phyloP scores from a whole-genome alignment of 2,797 vertebrate genomes.

The Odontamblyopus lacepedii region DNA sequence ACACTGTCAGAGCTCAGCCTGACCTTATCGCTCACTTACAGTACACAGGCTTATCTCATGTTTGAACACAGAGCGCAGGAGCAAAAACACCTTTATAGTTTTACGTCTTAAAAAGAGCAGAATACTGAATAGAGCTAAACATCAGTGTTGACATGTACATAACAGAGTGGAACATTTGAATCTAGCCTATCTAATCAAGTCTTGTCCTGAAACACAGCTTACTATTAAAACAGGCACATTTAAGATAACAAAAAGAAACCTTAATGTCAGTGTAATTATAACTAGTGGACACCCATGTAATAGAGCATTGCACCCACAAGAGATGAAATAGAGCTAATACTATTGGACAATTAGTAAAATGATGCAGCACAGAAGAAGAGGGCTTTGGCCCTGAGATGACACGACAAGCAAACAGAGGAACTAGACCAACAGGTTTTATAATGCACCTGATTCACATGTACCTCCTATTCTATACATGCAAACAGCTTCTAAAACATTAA shows the following conservation, averaged over 20 bases:
- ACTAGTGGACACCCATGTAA: background rate
- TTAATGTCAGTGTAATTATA: background rate
- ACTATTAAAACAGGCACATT: background rate
- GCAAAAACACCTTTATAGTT: constrained; percentile 18
- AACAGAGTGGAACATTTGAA: background rate
- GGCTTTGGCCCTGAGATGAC: constrained; percentile 18
- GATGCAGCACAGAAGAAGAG: constrained; percentile 19
- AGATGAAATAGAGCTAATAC: constrained; percentile 37
- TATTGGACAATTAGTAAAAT: constrained; percentile 29
- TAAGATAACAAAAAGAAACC: background rate
- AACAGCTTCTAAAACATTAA: background rate
- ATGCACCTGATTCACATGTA: constrained; percentile 30
- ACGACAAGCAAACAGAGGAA: constrained; percentile 49
- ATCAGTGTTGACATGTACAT: background rate
- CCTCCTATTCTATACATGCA: background rate
- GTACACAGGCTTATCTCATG: constrained; percentile 43
- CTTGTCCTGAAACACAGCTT: background rate
- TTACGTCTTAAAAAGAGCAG: background rate
- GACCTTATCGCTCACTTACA: constrained; percentile 48
- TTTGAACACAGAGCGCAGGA: constrained; percentile 34
- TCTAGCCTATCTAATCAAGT: background rate
- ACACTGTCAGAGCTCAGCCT: constrained; percentile 41
- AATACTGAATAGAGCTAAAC: background rate
- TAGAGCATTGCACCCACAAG: constrained; percentile 5
- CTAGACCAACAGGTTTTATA: constrained; percentile 66